These are phyloP conservation scores for Clangula hyemalis DNA, from an alignment of 2,797 vertebrate species.

Conservation along the genomic window DNA sequence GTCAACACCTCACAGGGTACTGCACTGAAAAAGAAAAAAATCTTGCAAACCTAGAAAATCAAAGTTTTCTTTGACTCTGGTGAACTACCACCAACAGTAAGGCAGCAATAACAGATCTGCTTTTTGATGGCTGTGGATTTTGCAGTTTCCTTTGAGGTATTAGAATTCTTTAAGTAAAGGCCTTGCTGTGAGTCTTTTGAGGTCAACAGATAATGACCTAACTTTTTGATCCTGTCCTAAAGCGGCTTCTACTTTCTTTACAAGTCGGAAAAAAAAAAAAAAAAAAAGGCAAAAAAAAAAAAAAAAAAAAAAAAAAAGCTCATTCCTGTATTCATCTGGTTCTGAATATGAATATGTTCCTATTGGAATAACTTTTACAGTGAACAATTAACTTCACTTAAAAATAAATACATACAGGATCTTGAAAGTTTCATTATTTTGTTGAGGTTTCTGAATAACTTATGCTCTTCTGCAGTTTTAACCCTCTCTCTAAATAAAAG, in stretches of 20 bases:
- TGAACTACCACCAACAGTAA: background rate
- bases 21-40: background rate
- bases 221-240: background rate
- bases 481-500: background rate
- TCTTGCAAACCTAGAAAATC: background rate
- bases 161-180: background rate
- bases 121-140: background rate
- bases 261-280: background rate
- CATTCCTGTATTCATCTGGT: background rate
- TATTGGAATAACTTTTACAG: background rate
- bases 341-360: background rate
- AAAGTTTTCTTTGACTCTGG: background rate
- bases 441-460: background rate
- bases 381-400: background rate
- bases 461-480: background rate
- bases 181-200: background rate
- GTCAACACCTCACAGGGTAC: background rate
- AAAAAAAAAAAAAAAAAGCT: background rate
- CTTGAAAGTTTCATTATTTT: background rate
- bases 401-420: background rate
- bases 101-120: background rate
- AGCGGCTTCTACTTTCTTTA: background rate
- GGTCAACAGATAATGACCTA: background rate
- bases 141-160: background rate
- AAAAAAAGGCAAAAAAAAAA: background rate